Evolutionary conservation across 2,888 invertebrate genomes (phyloP).

Genomic region (Catocala sponsa): DNA sequence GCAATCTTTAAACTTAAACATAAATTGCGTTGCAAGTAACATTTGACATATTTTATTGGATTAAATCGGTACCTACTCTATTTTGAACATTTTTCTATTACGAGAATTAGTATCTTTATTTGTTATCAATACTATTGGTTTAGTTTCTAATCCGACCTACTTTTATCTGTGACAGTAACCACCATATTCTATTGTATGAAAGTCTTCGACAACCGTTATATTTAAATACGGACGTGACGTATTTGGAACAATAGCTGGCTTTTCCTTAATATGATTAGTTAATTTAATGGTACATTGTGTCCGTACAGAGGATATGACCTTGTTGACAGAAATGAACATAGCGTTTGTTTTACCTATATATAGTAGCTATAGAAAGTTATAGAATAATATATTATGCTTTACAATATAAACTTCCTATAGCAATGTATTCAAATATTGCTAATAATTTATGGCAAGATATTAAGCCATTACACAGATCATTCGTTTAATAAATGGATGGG

Average conservation of each 20-base stretch:
- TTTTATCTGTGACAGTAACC: constrained; percentile 27
- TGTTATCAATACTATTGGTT: constrained; percentile 25
- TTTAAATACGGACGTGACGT: constrained; percentile 23
- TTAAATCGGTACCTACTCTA: no score
- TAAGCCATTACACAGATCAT: no score
- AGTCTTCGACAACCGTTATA: constrained; percentile 43
- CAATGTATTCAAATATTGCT: no score
- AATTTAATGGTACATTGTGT: constrained; percentile 13
- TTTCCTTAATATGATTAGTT: constrained; percentile 26
- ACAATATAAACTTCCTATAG: no score
- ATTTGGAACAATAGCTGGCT: constrained; percentile 32
- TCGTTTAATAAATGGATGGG: no score
- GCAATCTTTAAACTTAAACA: no score
- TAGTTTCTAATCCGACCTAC: constrained; percentile 48
- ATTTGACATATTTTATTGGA: no score
- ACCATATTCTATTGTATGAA: constrained; percentile 24
- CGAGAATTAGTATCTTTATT: neutral
- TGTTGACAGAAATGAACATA: neutral
- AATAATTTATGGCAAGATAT: no score
- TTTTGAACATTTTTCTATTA: no score
- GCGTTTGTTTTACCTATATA: neutral
- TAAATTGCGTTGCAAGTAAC: no score
- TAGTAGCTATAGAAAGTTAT: neutral
- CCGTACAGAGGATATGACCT: constrained; percentile 1
- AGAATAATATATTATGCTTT: no score